Percentiles rank a stretch among this genome's conserved stretches.
Conservation (phyloP, 2,113 vertebrate genomes). For the Aptenodytes forsteri region DNA sequence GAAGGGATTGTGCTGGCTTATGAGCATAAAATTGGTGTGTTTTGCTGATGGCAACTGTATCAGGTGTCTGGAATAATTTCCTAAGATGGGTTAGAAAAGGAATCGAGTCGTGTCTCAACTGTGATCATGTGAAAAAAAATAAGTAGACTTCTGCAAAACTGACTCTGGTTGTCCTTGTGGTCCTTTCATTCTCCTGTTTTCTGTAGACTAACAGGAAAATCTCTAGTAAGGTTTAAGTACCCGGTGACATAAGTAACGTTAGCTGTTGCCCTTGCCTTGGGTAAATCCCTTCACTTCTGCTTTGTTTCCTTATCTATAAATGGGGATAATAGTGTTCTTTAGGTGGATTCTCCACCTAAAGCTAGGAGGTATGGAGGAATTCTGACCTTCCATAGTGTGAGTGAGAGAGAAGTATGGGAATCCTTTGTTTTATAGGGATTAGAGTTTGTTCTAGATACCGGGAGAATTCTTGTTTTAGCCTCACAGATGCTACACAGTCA, state of each 20-base stretch:
- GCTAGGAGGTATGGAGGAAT: background rate
- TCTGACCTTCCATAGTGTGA: background rate
- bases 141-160: background rate
- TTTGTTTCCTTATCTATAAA: background rate
- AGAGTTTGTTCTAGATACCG: background rate
- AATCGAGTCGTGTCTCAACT: rapidly evolving
- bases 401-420: background rate
- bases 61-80: background rate
- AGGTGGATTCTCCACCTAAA: background rate
- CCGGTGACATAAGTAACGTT: background rate
- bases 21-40: background rate
- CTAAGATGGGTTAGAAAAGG: background rate
- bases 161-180: background rate
- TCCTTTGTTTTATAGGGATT: background rate
- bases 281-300: background rate
- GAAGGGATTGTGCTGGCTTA: background rate
- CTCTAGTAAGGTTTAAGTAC: background rate
- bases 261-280: background rate
- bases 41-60: background rate
- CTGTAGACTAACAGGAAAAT: background rate
- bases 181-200: background rate
- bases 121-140: background rate
- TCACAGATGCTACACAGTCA: background rate
- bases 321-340: background rate
- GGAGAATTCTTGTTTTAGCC: background rate